Evolutionary conservation across 2,797 vertebrate species (phyloP), one percentile per base, ranked within the genome.

Genomic region (Tapirus indicus): DNA sequence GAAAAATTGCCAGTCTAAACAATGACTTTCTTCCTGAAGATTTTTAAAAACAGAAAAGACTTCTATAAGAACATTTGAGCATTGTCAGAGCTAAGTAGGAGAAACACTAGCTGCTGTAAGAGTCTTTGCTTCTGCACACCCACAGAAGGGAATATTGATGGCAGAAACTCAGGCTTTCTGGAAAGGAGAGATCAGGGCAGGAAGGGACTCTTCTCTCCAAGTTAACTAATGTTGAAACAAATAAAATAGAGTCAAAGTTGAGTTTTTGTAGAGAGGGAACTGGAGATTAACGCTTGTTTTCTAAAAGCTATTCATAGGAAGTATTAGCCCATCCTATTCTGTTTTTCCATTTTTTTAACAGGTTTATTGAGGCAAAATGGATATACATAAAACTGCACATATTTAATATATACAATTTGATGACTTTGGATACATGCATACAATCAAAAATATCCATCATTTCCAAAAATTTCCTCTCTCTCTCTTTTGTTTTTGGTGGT

Each of bases 231-330:
- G 6, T 44, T 60, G 56, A 69, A 83, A 71, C 23, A 66, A 91
- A 69, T 35, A 38, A 79, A 7, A 68, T 60, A 44, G 41, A 79
- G 25, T 60, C 32, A 60, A 58, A 71, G 18, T 10, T 60, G 32
- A 71, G 18, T 62, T 88, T 88, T 87, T 25, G 2, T n/a, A 71
- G 32, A 38, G 7, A 84, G 16, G 5, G 71, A 90, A 12, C 25
- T 72, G n/a, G 56, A 88, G 47, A 79, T 78, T 88, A 83, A 68
- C 35, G 14, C 12, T 91, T 90, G 20, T 82, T 91, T 88, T 94
- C 69, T 88, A 88, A 68, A 60, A 91, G 29, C 3, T 47, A 41
- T 68, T 68, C 25, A 25, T 3, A 56, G 29, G 27, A 62, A 29
- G 9, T 29, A 83, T 72, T 91, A 29, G 29, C 5, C 11, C 29